Evolutionary conservation across 1,140 invertebrate species (phyloP), one percentile per base, ranked within the genome.

Genomic region (Saccostrea echinata): DNA sequence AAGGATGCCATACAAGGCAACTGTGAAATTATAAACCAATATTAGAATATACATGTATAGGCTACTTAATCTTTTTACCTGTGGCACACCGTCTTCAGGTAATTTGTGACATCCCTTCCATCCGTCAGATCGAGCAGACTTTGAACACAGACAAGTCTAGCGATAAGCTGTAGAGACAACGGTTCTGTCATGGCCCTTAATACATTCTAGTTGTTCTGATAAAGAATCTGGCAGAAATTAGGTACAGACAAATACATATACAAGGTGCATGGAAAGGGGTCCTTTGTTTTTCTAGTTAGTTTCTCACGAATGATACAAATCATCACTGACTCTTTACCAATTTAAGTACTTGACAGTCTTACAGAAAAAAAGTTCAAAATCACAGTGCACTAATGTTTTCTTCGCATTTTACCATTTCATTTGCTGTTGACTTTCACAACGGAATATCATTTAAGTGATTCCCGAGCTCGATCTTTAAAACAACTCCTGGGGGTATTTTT

Each of bases 381-480:
- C 53, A 55, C 11, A 13, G 53, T 13, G 18, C 18, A 55, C 11
- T 13, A 55, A 1, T 16, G 53, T 55, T 16, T 55, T 55, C 11
- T 0, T 55, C 52, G 18, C 18, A 11, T 1, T 55, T 1, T 0
- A 13, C 11, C 18, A 11, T 55, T 55, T 8, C 52, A 52, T 4
- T 8, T 55, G 53, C 53, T 76, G 68, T 76, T 76, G 68, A 76
- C 30, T 30, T 27, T 76, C 68, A 76, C 68, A 76, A 76, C 68
- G 27, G 18, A 21, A 76, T 24, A 30, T 13, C 16, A 33, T 33
- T 76, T 76, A 30, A 61, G 3, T 16, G 68, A 16, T 30, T 76
- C 33, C 68, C 68, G 68, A 30, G 27, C 30, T 18, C 68, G 68
- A 76, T 76, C 9, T 43, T 43, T 43, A 43, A 43, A 43, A 43